Conservation (phyloP, 2,888 invertebrate genomes). For the Pyrrhosoma nymphula region DNA sequence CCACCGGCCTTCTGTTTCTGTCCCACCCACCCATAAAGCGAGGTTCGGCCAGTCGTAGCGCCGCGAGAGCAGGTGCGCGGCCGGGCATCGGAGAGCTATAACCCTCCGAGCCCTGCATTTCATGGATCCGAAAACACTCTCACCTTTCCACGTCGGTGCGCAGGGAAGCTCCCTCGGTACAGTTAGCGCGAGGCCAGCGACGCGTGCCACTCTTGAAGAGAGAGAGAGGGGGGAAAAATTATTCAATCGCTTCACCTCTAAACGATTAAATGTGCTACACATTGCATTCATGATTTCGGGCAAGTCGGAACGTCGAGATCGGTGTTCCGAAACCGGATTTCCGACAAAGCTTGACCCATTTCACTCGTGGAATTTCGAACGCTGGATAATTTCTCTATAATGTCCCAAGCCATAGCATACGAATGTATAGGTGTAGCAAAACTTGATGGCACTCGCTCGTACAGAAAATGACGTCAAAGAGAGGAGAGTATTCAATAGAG, state of each 20-base stretch:
- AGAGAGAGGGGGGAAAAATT: not conserved
- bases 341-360: too few relatives aligned
- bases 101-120: conserved; percentile 4
- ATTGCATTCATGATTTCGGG: too few relatives aligned
- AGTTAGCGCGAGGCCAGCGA: conserved; percentile 23
- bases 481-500: too few relatives aligned
- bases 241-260: not conserved
- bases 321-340: too few relatives aligned
- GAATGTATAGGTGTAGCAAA: too few relatives aligned
- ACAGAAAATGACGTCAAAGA: too few relatives aligned
- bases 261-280: not conserved
- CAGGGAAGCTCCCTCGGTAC: not conserved
- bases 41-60: not conserved
- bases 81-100: not conserved
- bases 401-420: too few relatives aligned
- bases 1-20: not conserved
- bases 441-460: too few relatives aligned
- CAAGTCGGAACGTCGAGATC: too few relatives aligned
- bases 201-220: not conserved
- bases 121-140: conserved; percentile 55
- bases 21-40: not conserved
- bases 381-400: too few relatives aligned
- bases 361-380: too few relatives aligned
- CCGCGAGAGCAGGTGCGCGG: not conserved
- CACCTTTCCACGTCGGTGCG: conserved; percentile 58